A percentile compares a stretch with the other conserved stretches of the same genome.
phyloP scores from a whole-genome alignment of 2,113 vertebrate species.

The Myrmecophaga tridactyla region DNA sequence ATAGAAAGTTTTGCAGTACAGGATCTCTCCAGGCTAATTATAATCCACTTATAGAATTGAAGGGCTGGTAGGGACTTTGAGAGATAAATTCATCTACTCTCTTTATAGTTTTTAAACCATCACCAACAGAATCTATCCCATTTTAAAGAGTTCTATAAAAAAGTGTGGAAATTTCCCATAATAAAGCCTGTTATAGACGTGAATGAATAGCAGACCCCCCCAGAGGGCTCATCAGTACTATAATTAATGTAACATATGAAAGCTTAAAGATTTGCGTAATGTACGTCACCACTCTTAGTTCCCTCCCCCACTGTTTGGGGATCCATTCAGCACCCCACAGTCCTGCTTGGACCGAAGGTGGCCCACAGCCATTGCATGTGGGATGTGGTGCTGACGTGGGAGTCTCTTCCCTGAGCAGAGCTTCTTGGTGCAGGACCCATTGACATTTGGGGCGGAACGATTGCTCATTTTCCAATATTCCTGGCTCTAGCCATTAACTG shows the following conservation, averaged over 20 bases:
- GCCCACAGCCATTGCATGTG: not conserved
- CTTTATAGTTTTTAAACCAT: not conserved
- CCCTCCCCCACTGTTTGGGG: not conserved
- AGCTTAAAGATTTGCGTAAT: not conserved
- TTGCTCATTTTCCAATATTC: not conserved
- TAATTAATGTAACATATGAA: not conserved
- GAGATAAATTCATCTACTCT: not conserved
- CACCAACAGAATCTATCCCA: not conserved
- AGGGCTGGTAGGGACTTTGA: not conserved
- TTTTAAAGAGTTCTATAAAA: not conserved
- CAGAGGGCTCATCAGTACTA: not conserved
- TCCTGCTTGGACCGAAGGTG: not conserved
- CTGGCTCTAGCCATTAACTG: not conserved
- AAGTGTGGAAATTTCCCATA: not conserved
- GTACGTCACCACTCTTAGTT: not conserved
- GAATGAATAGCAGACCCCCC: not conserved
- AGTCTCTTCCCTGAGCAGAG: not conserved
- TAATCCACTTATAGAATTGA: not conserved
- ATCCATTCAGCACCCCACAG: not conserved
- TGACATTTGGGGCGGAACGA: not conserved
- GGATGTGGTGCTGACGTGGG: not conserved
- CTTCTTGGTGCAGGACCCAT: not conserved
- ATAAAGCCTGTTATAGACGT: not conserved
- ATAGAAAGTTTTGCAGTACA: conserved; percentile 7
- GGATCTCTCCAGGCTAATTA: not conserved